These are phyloP conservation scores for Clytia hemisphaerica DNA, from an alignment of 30 jellyfish, hydroid and myxozoan species.

Conservation along the genomic window DNA sequence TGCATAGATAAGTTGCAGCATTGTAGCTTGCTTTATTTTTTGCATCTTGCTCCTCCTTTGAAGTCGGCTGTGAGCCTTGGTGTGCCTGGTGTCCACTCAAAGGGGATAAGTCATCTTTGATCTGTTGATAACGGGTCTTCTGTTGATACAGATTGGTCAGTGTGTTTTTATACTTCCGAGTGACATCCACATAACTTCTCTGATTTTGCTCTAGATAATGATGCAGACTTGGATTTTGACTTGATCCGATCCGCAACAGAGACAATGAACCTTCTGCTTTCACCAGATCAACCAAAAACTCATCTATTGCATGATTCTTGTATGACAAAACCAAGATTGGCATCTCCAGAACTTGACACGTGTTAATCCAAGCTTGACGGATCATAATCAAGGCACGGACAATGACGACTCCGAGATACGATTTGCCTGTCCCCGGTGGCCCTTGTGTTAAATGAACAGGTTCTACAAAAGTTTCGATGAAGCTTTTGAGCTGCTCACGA, in stretches of 20 bases:
- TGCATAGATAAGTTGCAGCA: neutral
- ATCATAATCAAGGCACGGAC: constrained; percentile 19
- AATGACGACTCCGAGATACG: constrained; percentile 16
- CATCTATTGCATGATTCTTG: constrained; percentile 20
- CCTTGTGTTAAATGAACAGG: constrained; percentile 28
- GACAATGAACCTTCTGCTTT: neutral
- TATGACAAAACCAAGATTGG: constrained; percentile 18
- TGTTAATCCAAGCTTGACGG: neutral
- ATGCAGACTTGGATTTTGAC: neutral
- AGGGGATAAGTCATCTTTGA: neutral
- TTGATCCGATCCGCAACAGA: constrained; percentile 4
- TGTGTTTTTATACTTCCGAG: neutral
- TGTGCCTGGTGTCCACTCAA: neutral
- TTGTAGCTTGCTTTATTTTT: neutral
- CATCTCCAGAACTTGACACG: neutral
- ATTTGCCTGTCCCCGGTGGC: constrained; percentile 25
- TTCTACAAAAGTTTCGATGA: constrained; percentile 7
- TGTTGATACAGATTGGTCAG: neutral
- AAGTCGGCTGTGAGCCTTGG: neutral
- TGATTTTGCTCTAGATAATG: neutral
- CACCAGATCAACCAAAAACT: constrained; percentile 16
- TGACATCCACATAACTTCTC: neutral
- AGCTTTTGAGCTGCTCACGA: constrained; percentile 5
- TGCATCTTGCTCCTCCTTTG: neutral
- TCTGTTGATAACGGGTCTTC: neutral